phyloP scores from a whole-genome alignment of 2,797 vertebrate genomes.

The Neomorphus geoffroyi region DNA sequence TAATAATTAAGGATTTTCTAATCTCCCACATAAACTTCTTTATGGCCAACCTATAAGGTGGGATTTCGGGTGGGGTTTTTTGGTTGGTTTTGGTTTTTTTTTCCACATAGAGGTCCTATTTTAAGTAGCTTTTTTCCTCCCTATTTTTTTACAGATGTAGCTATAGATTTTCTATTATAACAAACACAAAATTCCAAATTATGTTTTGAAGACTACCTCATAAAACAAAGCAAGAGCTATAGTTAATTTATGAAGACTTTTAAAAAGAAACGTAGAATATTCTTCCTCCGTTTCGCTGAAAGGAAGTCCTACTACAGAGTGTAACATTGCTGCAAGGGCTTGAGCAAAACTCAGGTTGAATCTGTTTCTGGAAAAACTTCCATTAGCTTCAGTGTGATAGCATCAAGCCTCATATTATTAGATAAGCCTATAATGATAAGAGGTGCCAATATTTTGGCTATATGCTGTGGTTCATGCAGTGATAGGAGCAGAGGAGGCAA shows the following conservation, averaged over 20 bases:
- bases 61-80: too few relatives aligned
- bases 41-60: not conserved
- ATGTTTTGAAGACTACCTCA: not conserved
- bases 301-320: not conserved
- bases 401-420: not conserved
- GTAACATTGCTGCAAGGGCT: not conserved
- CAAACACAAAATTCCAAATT: not conserved
- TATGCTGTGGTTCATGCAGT: not conserved
- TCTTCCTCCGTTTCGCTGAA: not conserved
- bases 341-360: not conserved
- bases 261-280: not conserved
- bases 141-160: not conserved
- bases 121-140: not conserved
- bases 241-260: not conserved
- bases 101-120: not conserved
- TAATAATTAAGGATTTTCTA: not conserved
- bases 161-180: not conserved
- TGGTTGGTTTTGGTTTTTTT: not conserved
- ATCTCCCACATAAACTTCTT: not conserved
- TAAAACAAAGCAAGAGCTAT: not conserved
- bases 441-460: slow-evolving; percentile 41
- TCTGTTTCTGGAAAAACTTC: not conserved
- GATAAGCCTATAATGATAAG: not conserved
- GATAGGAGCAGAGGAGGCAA: not conserved
- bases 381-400: not conserved